Percentiles rank a stretch among this genome's conserved stretches.
phyloP scores from a whole-genome alignment of 2,888 invertebrate species.

The Julus scanicus region DNA sequence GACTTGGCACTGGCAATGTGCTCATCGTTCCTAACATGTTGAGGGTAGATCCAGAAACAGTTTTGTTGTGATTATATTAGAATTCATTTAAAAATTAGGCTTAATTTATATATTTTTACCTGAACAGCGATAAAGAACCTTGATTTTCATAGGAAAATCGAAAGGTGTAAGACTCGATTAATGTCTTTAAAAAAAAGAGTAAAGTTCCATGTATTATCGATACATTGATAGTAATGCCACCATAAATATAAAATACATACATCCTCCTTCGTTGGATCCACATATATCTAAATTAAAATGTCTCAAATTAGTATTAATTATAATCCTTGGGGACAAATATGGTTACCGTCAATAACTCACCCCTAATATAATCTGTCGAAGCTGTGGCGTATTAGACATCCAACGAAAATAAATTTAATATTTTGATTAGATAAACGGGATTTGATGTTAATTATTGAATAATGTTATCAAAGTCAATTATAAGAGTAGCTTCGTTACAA shows the following conservation, averaged over 20 bases:
- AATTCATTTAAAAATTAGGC: slow-evolving; percentile 53
- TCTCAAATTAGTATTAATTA: not conserved
- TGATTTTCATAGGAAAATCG: slow-evolving; percentile 64
- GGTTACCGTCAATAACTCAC: slow-evolving; percentile 54
- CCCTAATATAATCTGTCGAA: slow-evolving; percentile 56
- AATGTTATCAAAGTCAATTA: not conserved
- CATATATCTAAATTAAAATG: slow-evolving; percentile 50
- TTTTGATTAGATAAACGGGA: not conserved
- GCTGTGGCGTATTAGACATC: slow-evolving; percentile 50
- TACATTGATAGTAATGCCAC: too few relatives aligned
- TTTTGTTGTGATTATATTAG: not conserved
- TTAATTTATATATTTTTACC: slow-evolving; percentile 55
- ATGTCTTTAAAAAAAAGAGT: slow-evolving; percentile 60
- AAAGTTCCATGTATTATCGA: not conserved
- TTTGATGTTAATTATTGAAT: not conserved
- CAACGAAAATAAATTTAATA: slow-evolving; percentile 53
- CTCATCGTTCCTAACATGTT: not conserved
- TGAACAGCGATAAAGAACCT: slow-evolving; percentile 3
- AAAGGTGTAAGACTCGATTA: slow-evolving; percentile 64
- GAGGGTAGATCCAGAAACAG: not conserved
- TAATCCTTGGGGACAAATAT: not conserved
- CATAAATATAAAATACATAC: not conserved
- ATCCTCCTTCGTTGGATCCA: slow-evolving; percentile 11
- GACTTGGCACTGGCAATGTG: slow-evolving; percentile 46
- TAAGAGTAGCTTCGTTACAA: not conserved